Base-by-base conservation (phyloP, 2,888 invertebrate species). In the Vandiemenella viatica region DNA sequence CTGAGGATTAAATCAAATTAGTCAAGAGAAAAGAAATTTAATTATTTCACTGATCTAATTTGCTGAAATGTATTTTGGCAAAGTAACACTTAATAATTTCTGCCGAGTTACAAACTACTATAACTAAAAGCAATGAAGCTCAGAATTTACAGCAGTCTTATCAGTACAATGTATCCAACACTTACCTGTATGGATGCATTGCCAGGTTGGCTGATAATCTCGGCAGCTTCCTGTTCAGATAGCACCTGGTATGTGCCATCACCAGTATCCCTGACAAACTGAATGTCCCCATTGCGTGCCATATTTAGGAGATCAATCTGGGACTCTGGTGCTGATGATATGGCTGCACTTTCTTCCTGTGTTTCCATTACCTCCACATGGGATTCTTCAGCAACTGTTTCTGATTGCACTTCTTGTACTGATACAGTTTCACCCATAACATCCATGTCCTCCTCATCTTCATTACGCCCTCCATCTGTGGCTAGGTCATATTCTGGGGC, bases 211-310 rank as follows among this genome's bases (percentile, higher is more conserved):
- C 63, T 62, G 63, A 67, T 67, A 49, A 67, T 55, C 49, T 66
- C 62, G 3, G 66, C 61, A 5, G 66, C 67, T 44, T 67, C 67
- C 54, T 59, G 65, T 54, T 62, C 65, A n/a, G 63, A 63, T 58
- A 64, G 63, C 43, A 67, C 65, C 53, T 67, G 67, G 56, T 66
- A 67, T 54, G 63, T 63, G 47, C 67, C 67, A 54, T 67, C 66
- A 43, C 65, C 66, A 10, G 65, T 63, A 10, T 66, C 65, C 3
- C 67, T 61, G 22, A 67, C 65, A 53, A 67, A 67, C 55, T 67
- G 66, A 51, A 67, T 66, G 43, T 64, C 66, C 41, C 65, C 66
- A 53, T 63, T 63, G 21, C 63, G 65, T 15, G 66, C 66, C 42
- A 67, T 58, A 50, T 66, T 66, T 50, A 67, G 56, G 37, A 67